Percentiles rank a stretch among this genome's conserved stretches.
phyloP scores from a whole-genome alignment of 1,140 invertebrate species.

The Heliconius hermathena region DNA sequence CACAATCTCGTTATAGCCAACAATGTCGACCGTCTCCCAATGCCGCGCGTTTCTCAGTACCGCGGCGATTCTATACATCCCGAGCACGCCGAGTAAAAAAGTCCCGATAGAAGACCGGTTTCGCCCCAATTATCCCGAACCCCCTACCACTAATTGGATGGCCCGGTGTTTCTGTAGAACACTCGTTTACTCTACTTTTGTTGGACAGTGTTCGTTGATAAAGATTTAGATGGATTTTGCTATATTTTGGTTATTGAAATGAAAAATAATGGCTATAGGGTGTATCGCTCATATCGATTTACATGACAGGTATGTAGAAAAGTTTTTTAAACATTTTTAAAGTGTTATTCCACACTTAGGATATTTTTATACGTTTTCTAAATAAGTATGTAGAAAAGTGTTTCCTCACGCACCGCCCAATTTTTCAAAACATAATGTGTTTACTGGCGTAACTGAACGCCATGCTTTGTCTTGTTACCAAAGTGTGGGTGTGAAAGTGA shows the following conservation, averaged over 20 bases:
- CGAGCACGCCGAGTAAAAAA: slow-evolving; percentile 46
- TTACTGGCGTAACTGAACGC: no score
- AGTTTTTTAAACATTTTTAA: no score
- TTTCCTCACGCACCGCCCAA: no score
- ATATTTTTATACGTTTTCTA: no score
- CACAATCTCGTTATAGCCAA: slow-evolving; percentile 28
- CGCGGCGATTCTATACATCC: slow-evolving; percentile 35
- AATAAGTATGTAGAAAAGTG: no score
- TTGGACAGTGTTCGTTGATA: background rate
- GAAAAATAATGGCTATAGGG: background rate
- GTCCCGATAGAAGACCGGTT: slow-evolving; percentile 49
- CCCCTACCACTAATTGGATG: slow-evolving; percentile 48
- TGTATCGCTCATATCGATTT: no score
- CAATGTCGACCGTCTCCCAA: slow-evolving; percentile 20
- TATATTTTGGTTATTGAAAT: background rate
- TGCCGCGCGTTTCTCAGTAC: slow-evolving; percentile 31
- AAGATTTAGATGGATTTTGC: background rate
- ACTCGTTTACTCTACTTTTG: background rate
- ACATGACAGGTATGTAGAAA: no score
- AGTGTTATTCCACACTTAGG: no score
- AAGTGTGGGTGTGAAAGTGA: no score
- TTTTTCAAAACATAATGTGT: no score
- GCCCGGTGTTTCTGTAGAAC: background rate
- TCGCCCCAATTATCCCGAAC: slow-evolving; percentile 49
- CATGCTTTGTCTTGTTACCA: no score